A percentile compares a stretch with the other conserved stretches of the same genome.
These are phyloP conservation scores for Strix uralensis DNA, from an alignment of 2,113 vertebrate genomes.

Conservation along the genomic window DNA sequence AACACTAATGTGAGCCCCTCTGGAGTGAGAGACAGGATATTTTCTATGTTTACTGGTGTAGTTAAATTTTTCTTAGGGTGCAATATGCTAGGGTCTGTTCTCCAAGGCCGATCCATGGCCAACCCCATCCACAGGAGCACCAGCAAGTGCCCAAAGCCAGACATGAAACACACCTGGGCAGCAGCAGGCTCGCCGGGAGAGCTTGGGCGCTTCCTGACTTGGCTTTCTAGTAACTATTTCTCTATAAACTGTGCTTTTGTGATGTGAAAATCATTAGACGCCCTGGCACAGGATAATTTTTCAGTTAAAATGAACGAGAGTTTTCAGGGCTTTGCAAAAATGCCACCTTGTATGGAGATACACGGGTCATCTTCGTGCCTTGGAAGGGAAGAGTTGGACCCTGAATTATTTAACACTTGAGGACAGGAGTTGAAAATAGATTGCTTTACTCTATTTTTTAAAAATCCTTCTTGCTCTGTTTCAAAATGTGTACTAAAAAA, in stretches of 20 bases:
- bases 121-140: neutral
- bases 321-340: neutral
- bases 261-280: neutral
- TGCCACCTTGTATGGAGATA: neutral
- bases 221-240: neutral
- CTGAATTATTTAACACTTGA: neutral
- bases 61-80: neutral
- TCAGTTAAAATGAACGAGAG: neutral
- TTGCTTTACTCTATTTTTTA: neutral
- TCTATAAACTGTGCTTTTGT: neutral
- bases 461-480: neutral
- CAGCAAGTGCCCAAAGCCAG: neutral
- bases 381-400: neutral
- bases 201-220: neutral
- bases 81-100: neutral
- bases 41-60: neutral
- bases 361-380: accelerated
- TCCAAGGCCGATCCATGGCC: neutral
- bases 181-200: neutral
- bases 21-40: accelerated
- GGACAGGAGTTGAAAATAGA: neutral
- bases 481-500: neutral
- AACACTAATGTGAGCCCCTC: neutral
- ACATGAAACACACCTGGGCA: neutral
- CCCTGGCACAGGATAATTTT: accelerated